Evolutionary conservation across 1,140 invertebrate species (phyloP).

Genomic region (Drosophila lowei): DNA sequence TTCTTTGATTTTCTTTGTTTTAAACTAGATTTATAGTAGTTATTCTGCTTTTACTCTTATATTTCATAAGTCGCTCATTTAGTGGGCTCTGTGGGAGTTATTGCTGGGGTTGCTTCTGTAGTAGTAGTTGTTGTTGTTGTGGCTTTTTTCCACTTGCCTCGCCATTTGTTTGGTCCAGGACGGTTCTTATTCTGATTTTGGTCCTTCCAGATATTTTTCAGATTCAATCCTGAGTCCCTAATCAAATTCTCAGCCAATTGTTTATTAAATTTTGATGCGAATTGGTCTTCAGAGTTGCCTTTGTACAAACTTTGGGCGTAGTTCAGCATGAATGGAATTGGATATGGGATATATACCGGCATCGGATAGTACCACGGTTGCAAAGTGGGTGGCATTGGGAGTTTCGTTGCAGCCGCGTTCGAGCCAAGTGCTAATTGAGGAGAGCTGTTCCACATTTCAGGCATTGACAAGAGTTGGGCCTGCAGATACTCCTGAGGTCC

Average conservation of each 20-base stretch:
- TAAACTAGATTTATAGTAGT: too few relatives aligned
- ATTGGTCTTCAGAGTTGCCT: too few relatives aligned
- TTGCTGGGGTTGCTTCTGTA: neutral
- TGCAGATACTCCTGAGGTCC: neutral
- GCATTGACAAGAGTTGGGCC: slow-evolving; percentile 8
- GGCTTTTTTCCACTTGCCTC: neutral
- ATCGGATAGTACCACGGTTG: slow-evolving; percentile 49
- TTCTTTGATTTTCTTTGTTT: too few relatives aligned
- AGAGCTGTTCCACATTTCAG: slow-evolving; percentile 19
- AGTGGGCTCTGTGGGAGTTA: too few relatives aligned
- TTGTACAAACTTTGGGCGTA: neutral
- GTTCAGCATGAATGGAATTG: slow-evolving; percentile 18
- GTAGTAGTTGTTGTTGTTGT: slow-evolving; percentile 5
- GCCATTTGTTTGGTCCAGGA: too few relatives aligned
- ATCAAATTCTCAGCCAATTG: neutral
- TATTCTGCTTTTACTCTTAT: too few relatives aligned
- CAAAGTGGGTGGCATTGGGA: too few relatives aligned
- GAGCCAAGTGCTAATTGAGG: slow-evolving; percentile 1
- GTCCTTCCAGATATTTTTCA: neutral
- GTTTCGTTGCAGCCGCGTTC: neutral
- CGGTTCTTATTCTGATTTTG: slow-evolving; percentile 2
- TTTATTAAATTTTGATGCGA: slow-evolving; percentile 1
- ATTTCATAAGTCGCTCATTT: too few relatives aligned
- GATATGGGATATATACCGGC: slow-evolving; percentile 57
- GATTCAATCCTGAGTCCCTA: neutral